Conservation (phyloP, 1,140 invertebrate genomes). For the Drosophila quadrilineata region DNA sequence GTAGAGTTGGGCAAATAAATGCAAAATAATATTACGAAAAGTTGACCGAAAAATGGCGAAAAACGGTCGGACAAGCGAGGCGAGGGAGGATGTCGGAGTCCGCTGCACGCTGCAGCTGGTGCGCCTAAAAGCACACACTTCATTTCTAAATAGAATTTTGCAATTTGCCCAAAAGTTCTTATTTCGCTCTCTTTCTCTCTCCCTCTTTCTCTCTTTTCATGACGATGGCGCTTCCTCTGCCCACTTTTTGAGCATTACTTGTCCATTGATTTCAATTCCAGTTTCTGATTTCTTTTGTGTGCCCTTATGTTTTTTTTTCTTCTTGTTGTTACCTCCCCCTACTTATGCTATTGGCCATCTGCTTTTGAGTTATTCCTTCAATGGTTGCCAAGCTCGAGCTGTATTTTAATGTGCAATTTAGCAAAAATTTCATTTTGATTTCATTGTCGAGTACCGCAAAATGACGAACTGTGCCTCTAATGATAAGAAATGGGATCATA, state of each 20-base stretch:
- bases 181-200: conserved; percentile 16
- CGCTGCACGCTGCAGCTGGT: conserved; percentile 48
- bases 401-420: conserved; percentile 61
- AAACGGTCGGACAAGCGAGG: conserved; percentile 1
- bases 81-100: conserved; percentile 13
- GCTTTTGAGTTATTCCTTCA: too few species aligned
- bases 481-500: conserved; percentile 13
- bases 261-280: conserved; percentile 68
- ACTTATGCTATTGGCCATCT: too few species aligned
- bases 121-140: conserved; percentile 63
- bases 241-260: conserved; percentile 45
- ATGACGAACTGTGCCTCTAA: neutral
- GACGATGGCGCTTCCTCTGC: too few species aligned
- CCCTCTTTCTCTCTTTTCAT: too few species aligned
- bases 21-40: conserved; percentile 75
- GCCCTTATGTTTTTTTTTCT: conserved; percentile 9
- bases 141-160: conserved; percentile 70
- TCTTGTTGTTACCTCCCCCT: neutral
- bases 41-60: conserved; percentile 58
- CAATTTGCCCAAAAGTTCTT: conserved; percentile 53
- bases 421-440: conserved; percentile 47
- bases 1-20: conserved; percentile 69
- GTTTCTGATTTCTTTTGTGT: conserved; percentile 27
- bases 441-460: conserved; percentile 34
- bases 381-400: neutral